Evolutionary conservation across 2,113 vertebrate species (phyloP), one percentile per base, ranked within the genome.

Genomic region (Amazona guildingii): DNA sequence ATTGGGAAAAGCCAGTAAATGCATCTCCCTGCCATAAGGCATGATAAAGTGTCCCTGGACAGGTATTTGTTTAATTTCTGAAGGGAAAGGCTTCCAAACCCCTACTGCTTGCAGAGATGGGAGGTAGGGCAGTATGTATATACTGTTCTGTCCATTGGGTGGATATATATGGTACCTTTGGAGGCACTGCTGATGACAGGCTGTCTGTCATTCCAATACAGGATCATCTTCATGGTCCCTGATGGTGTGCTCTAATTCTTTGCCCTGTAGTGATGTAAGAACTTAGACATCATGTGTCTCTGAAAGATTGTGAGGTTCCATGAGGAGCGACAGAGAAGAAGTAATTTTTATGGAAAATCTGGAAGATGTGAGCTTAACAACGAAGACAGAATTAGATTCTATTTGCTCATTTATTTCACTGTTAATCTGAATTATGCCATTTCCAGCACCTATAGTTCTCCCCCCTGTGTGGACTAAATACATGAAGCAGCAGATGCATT

Each of bases 381-480:
- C 18, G 41, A 55, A 46, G 41, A 27, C 3, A 27, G 29, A 63
- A n/a, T 62, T 57, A 33, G 46, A 8, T 83, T 61, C 18, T 55
- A 0, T 82, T 64, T 80, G 17, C 17, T 88, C 1, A 4, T 41
- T 54, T 77, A 16, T 2, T 2, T 81, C 14, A 9, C 63, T 35
- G 39, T 90, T 61, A 63, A 48, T 21, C 28, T n/a, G 37, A 78
- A 31, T 49, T 37, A 20, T 2, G 25, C 4, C 44, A 7, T 54
- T 54, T 86, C 29, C 11, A 68, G 14, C 54, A 24, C 7, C 8
- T 70, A 0, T n/a, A 44, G 29, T 78, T 85, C 61, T 83, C 1
- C 9, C 7, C 0, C 0, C 39, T 1, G 0, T 24, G 3, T 31
- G 37, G 29, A 31, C n/a, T 39, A 24, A 43, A 63, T 28, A 17